Conservation (phyloP, 2,888 invertebrate genomes). For the Melinaea menophilus region DNA sequence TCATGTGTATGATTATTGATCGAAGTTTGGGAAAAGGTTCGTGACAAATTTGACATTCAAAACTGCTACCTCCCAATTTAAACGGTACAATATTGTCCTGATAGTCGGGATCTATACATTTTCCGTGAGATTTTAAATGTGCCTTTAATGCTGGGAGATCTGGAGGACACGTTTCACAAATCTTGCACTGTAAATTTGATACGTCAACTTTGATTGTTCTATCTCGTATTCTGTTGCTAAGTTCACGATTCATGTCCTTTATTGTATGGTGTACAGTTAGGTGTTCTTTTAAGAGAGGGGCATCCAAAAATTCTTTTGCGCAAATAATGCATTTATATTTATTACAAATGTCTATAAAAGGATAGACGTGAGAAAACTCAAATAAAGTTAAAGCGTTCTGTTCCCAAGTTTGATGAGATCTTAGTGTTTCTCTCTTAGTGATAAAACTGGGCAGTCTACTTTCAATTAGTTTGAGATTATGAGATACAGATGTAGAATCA, state of each 20-base stretch:
- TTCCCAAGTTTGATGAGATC: constrained; percentile 44
- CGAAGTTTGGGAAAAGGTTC: constrained; percentile 52
- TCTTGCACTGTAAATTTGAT: constrained; percentile 48
- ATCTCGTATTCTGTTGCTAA: constrained; percentile 48
- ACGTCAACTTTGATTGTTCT: constrained; percentile 60
- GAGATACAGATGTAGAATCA: constrained; percentile 35
- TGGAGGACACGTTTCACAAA: constrained; percentile 44
- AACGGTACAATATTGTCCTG: constrained; percentile 62
- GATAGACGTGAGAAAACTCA: constrained; percentile 55
- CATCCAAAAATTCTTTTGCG: constrained; percentile 45
- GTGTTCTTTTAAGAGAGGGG: constrained; percentile 47
- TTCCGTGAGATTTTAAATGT: constrained; percentile 54
- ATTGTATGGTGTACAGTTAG: constrained; percentile 41
- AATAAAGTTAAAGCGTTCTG: constrained; percentile 54
- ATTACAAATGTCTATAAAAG: constrained; percentile 54
- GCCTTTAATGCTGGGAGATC: constrained; percentile 46
- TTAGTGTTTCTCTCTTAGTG: constrained; percentile 28
- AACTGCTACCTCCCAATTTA: constrained; percentile 47
- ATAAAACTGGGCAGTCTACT: constrained; percentile 23
- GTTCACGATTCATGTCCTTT: constrained; percentile 45
- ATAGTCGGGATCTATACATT: constrained; percentile 42
- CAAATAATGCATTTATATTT: constrained; percentile 64
- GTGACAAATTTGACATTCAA: constrained; percentile 58
- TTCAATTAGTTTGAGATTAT: constrained; percentile 44
- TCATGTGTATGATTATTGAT: constrained; percentile 62